Base-by-base conservation (phyloP, 1,140 invertebrate genomes). In the Zaprionus gabonicus region DNA sequence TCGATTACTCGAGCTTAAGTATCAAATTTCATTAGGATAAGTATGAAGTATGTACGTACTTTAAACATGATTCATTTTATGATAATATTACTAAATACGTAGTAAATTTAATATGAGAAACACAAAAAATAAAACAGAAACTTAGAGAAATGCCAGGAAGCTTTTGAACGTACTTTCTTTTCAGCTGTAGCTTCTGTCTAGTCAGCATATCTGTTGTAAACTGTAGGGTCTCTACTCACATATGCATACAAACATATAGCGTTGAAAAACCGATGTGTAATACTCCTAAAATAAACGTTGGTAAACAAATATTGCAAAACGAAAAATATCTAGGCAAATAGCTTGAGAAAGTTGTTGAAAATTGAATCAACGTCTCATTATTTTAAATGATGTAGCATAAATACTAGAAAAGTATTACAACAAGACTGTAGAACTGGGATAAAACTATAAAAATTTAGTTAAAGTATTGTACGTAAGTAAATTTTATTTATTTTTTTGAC, bases 231-330 rank as follows among this genome's bases (percentile, higher is more conserved):
- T 36, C 34, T 28, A 66, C 63, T 51, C 23, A 59, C 28, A 27
- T 15, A 59, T 23, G 1, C 28, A 31, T 9, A 31, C 31, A 10
- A 28, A 7, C 28, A 6, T 31, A 31, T 10, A 31, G 15, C 7
- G 15, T 7, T 38, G 0, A 57, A 12, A 56, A 49, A 12, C 7
- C 38, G 28, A 57, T 64, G 25, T 72, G 17, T 71, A 28, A 57
- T 38, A 13, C 12, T 56, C 57, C 80, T 82, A 82, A 82, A 78
- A 81, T 65, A 81, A 81, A 67, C 44, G 28, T 36, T 36, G 56
- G 80, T 71, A 78, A 82, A 82, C 67, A 82, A 82, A 77, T 34
- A 38, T 74, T 71, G 66, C 75, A 74, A 82, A 82, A 82, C 55
- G 75, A 49, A 65, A 51, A 23, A 25, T 25, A 49, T 13, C 46